Conservation (phyloP, 1,140 invertebrate genomes). For the Mactra quadrangularis region DNA sequence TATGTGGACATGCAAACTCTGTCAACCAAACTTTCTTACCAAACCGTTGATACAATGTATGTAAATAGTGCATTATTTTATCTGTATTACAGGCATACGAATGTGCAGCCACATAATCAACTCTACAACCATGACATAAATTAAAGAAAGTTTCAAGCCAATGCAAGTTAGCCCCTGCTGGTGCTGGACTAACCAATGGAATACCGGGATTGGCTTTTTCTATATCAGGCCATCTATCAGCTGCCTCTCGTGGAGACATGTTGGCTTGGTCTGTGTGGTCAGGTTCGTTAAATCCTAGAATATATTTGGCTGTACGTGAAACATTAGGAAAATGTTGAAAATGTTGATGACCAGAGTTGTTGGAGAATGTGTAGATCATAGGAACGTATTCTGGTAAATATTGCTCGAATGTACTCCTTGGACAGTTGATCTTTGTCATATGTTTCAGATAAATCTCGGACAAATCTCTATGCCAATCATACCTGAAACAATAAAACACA, state of each 20-base stretch:
- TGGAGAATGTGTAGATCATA: no score
- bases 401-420: no score
- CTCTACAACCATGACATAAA: slow-evolving; percentile 58
- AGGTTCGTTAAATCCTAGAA: slow-evolving; percentile 38
- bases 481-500: no score
- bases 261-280: slow-evolving; percentile 10
- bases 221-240: slow-evolving; percentile 18
- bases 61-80: slow-evolving; percentile 61
- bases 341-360: no score
- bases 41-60: slow-evolving; percentile 58
- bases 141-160: slow-evolving; percentile 67
- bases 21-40: slow-evolving; percentile 67
- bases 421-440: no score
- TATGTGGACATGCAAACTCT: slow-evolving; percentile 65
- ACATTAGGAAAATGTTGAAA: no score
- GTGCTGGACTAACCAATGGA: slow-evolving; percentile 11
- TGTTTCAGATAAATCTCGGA: no score
- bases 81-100: slow-evolving; percentile 64
- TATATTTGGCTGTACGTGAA: neutral
- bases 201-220: neutral
- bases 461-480: no score
- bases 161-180: neutral
- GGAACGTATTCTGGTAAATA: no score
- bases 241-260: slow-evolving; percentile 23
- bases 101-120: slow-evolving; percentile 67